Base-by-base conservation (phyloP, 2,113 vertebrate species). In the Nothocercus nigrocapillus region DNA sequence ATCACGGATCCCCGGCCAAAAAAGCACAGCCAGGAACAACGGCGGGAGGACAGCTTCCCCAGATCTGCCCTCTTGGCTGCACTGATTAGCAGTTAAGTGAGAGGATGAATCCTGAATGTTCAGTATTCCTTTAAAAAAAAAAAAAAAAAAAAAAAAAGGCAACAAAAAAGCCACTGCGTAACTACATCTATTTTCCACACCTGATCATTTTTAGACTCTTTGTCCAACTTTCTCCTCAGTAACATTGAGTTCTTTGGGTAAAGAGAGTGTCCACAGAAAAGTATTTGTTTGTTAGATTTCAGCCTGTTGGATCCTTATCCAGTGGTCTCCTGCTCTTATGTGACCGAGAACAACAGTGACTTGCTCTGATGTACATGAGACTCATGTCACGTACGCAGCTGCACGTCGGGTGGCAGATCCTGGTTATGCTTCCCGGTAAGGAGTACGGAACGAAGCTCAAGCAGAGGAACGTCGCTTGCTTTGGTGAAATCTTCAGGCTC, bases 361-460 rank as follows among this genome's bases (percentile, higher is more conserved):
- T 90, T 72, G 32, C 18, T 72, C 40, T 11, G 1, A 2, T 3
- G 8, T 28, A 24, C 59, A 18, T 10, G 40, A 21, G 17, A 19
- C 44, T 67, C 1, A 0, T 36, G 44, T 53, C 18, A 4, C 9
- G 17, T 40, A 22, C 0, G 2, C 16, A 6, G 9, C 36, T 5
- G 7, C 32, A 7, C 17, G 3, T 73, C 40, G 22, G 28, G 36
- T 42, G 27, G 59, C 82, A 68, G 73, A 78, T 24, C 42, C 47
- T 72, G 27, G 22, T 32, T 44, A 27, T 45, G 32, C 4, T 30
- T 58, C 9, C 24, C 34, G 56, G 18, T 19, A 44, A 91, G 38
- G 11, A 83, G 18, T 74, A 36, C 16, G 54, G 38, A 85, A 27
- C 4, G 34, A 30, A 69, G 49, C 6, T 12, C n/a, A 16, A 1